These are phyloP conservation scores for Bellardia pandia DNA, from an alignment of 2,888 invertebrate genomes.

Conservation along the genomic window DNA sequence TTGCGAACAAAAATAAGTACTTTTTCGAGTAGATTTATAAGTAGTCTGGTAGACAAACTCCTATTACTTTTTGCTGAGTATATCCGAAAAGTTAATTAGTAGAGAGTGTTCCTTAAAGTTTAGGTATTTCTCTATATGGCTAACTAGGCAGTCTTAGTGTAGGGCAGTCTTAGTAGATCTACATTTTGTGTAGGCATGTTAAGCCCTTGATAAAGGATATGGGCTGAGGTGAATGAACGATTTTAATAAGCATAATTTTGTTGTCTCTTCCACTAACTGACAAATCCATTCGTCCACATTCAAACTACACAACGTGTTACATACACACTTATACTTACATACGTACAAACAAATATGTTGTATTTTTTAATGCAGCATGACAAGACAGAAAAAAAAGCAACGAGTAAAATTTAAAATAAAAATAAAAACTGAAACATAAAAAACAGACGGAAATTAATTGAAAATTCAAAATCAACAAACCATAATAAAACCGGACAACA, in stretches of 20 bases:
- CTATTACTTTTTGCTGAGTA: too few species aligned
- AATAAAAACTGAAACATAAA: conserved; percentile 46
- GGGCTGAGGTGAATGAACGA: too few species aligned
- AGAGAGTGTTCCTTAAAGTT: too few species aligned
- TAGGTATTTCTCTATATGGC: too few species aligned
- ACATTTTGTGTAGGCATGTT: too few species aligned
- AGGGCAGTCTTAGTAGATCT: too few species aligned
- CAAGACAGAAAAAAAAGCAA: conserved; percentile 1
- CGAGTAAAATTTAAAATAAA: background rate
- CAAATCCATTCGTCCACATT: conserved; percentile 8
- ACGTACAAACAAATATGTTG: background rate
- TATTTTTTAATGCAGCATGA: conserved; percentile 40
- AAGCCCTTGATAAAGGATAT: too few species aligned
- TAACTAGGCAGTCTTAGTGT: too few species aligned
- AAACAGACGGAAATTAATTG: conserved; percentile 69
- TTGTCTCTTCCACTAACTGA: conserved; percentile 8
- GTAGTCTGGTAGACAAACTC: too few species aligned
- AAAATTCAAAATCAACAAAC: conserved; percentile 70
- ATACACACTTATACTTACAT: background rate
- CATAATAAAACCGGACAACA: conserved; percentile 69
- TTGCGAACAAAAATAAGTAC: too few species aligned
- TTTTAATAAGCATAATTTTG: conserved; percentile 46
- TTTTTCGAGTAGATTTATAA: too few species aligned
- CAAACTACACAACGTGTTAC: background rate
- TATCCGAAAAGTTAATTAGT: too few species aligned